phyloP scores from a whole-genome alignment of 2,888 invertebrate species.

The Melolontha melolontha region DNA sequence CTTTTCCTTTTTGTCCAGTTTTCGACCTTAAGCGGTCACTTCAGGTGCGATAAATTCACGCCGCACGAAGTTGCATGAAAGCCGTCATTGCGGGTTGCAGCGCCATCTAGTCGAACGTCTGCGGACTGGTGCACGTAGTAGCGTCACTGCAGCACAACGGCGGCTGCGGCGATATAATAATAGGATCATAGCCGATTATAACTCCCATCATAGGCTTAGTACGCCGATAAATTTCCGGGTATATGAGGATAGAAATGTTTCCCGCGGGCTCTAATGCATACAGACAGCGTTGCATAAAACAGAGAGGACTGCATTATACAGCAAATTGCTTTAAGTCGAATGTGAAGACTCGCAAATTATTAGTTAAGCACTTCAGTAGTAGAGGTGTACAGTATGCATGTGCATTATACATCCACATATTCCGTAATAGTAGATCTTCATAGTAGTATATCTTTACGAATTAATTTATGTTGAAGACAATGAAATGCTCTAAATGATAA shows the following conservation, averaged over 20 bases:
- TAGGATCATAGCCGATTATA: conserved; percentile 65
- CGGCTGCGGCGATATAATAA: conserved; percentile 60
- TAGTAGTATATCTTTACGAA: too few relatives aligned
- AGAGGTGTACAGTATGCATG: background rate
- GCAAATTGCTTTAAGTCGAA: conserved; percentile 51
- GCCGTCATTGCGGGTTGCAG: conserved; percentile 20
- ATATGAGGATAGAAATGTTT: conserved; percentile 52
- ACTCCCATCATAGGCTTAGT: conserved; percentile 64
- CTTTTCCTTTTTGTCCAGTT: conserved; percentile 24
- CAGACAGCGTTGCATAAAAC: conserved; percentile 48
- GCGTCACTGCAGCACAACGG: conserved; percentile 34
- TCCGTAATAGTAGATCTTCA: too few relatives aligned
- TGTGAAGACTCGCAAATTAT: conserved; percentile 47
- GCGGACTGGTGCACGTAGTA: conserved; percentile 15
- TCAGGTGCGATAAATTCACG: conserved; percentile 40
- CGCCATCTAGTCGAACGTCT: conserved; percentile 2
- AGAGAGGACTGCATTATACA: conserved; percentile 46
- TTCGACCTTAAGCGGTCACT: conserved; percentile 20
- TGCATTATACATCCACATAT: too few relatives aligned
- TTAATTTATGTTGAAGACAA: too few relatives aligned
- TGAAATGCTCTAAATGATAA: too few relatives aligned
- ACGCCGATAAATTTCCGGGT: conserved; percentile 61
- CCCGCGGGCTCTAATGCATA: conserved; percentile 46
- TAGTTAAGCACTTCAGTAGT: conserved; percentile 42
- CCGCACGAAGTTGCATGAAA: conserved; percentile 3